phyloP scores from a whole-genome alignment of 2,888 invertebrate species.

The Orchesellides sinensis region DNA sequence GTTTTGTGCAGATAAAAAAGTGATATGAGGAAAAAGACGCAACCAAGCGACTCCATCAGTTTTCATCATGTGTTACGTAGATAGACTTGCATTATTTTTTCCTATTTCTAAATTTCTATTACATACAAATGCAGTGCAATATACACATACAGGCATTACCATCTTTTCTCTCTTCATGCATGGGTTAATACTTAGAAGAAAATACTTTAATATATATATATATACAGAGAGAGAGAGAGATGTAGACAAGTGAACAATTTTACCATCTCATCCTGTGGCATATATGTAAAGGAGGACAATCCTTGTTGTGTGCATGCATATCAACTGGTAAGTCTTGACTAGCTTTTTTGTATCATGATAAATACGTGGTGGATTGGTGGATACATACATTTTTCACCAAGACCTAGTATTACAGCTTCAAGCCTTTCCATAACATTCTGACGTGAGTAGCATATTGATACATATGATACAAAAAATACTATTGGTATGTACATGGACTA shows the following conservation, averaged over 20 bases:
- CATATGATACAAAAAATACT: too few species aligned
- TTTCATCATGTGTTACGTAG: slow-evolving; percentile 15
- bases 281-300: slow-evolving; percentile 44
- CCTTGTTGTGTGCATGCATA: slow-evolving; percentile 25
- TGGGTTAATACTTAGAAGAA: slow-evolving; percentile 43
- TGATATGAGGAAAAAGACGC: slow-evolving; percentile 19
- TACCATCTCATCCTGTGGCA: slow-evolving; percentile 55
- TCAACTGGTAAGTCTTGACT: slow-evolving; percentile 7
- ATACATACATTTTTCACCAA: too few species aligned
- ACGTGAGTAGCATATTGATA: not conserved
- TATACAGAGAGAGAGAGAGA: not conserved
- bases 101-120: too few species aligned
- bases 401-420: too few species aligned
- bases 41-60: slow-evolving; percentile 8
- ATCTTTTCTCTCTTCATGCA: slow-evolving; percentile 36
- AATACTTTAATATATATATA: slow-evolving; percentile 7
- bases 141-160: not conserved
- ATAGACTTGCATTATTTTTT: too few species aligned
- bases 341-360: slow-evolving; percentile 1
- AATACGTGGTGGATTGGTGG: not conserved
- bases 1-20: not conserved
- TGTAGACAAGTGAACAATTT: slow-evolving; percentile 3
- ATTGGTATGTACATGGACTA: too few species aligned
- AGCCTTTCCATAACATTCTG: slow-evolving; percentile 23
- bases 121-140: too few species aligned